Conservation (phyloP, 2,888 invertebrate species). For the Drepana falcataria region DNA sequence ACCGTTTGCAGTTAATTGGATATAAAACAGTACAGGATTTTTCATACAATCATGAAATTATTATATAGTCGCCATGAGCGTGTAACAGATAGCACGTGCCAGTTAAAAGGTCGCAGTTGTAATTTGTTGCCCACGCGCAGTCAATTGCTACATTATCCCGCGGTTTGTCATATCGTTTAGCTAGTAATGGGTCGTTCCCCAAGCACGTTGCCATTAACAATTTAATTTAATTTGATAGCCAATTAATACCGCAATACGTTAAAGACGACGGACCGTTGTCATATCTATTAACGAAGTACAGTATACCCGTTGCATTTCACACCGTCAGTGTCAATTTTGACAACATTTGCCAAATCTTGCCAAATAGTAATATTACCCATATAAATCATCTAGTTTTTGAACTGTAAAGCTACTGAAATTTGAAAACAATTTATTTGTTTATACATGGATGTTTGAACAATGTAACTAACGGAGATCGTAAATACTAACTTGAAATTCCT, state of each 20-base stretch:
- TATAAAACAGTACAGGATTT: background rate
- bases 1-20: background rate
- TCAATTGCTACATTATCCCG: conserved; percentile 27
- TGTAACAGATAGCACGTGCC: conserved; percentile 18
- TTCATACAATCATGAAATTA: conserved; percentile 3
- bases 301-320: no score
- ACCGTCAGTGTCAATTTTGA: no score
- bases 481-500: no score
- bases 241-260: conserved; percentile 5
- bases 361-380: no score
- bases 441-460: no score
- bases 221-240: conserved; percentile 15
- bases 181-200: conserved; percentile 16
- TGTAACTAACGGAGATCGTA: no score
- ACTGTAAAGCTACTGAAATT: no score
- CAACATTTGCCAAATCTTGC: no score
- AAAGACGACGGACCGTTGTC: background rate
- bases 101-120: conserved; percentile 33
- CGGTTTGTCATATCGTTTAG: conserved; percentile 26
- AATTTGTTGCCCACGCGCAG: conserved; percentile 34
- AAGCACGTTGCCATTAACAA: conserved; percentile 18
- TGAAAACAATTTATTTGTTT: no score
- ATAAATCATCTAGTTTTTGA: no score
- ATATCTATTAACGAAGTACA: background rate
- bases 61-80: conserved; percentile 4